phyloP scores from a whole-genome alignment of 2,888 invertebrate genomes.

The Aphelenchoides bicaudatus region DNA sequence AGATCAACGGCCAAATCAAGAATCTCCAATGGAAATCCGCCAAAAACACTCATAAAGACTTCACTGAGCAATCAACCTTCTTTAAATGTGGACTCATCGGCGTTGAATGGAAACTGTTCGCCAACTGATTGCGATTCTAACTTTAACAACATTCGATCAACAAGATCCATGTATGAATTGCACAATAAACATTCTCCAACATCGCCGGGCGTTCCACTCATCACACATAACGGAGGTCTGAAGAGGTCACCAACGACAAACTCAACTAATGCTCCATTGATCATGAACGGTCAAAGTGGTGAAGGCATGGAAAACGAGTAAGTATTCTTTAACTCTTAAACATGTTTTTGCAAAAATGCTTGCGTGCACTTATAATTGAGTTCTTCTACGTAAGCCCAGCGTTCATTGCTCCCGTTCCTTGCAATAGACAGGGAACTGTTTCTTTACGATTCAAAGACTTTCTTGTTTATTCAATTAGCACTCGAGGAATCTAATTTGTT shows the following conservation, averaged over 20 bases:
- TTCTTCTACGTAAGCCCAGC: background rate
- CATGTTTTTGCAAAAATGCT: background rate
- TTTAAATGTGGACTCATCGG: background rate
- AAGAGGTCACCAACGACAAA: background rate
- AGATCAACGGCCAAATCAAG: slow-evolving; percentile 15
- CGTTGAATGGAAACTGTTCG: background rate
- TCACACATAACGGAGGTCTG: slow-evolving; percentile 2
- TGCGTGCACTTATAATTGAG: too few relatives aligned
- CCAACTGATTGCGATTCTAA: background rate
- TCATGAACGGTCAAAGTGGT: too few relatives aligned
- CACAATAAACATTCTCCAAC: slow-evolving; percentile 11
- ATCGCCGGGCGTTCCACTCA: background rate
- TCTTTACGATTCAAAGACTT: too few relatives aligned
- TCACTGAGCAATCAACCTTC: slow-evolving; percentile 2
- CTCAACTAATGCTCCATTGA: too few relatives aligned
- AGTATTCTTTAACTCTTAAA: slow-evolving; percentile 1
- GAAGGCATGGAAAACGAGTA: slow-evolving; percentile 17
- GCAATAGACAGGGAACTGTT: background rate
- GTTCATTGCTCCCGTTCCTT: background rate
- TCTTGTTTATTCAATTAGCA: too few relatives aligned
- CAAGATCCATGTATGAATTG: slow-evolving; percentile 30
- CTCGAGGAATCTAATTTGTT: too few relatives aligned
- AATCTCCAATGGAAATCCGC: background rate
- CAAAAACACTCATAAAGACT: slow-evolving; percentile 7
- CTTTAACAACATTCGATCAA: slow-evolving; percentile 16